These are phyloP conservation scores for Lophochroa leadbeateri DNA, from an alignment of 2,113 vertebrate species.

Conservation along the genomic window DNA sequence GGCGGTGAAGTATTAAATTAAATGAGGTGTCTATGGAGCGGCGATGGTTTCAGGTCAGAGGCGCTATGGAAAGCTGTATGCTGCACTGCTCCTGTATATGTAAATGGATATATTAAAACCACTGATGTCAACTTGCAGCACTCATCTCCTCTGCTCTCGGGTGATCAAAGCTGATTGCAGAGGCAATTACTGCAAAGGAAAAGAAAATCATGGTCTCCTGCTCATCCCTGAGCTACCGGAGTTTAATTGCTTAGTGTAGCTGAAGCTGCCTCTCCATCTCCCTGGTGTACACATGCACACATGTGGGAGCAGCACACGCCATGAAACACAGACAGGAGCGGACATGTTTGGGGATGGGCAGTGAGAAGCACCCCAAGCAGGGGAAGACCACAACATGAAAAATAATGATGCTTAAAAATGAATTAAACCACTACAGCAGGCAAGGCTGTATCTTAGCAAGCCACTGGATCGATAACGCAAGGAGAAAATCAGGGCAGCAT, in stretches of 20 bases:
- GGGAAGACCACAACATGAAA: constrained; percentile 45
- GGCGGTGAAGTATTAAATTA: constrained; percentile 91
- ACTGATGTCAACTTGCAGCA: constrained; percentile 81
- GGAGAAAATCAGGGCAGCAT: neutral
- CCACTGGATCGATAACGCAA: neutral
- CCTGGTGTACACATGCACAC: constrained; percentile 10
- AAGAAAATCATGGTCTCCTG: constrained; percentile 78
- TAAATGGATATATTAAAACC: constrained; percentile 81
- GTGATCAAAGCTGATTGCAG: constrained; percentile 85
- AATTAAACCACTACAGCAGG: constrained; percentile 43
- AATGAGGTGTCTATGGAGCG: constrained; percentile 90
- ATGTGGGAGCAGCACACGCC: neutral
- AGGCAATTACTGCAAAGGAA: constrained; percentile 84
- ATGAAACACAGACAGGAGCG: neutral
- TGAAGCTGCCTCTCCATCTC: constrained; percentile 76
- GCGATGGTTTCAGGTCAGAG: constrained; percentile 84
- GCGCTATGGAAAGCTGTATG: constrained; percentile 71
- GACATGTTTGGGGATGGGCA: neutral
- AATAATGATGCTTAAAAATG: constrained; percentile 49
- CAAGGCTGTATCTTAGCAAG: constrained; percentile 19
- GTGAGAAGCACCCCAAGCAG: neutral
- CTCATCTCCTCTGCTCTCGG: constrained; percentile 76
- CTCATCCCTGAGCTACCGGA: constrained; percentile 79
- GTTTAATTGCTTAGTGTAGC: constrained; percentile 92
- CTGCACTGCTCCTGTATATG: constrained; percentile 72